phyloP scores from a whole-genome alignment of 2,797 vertebrate species.

The Diceros bicornis region DNA sequence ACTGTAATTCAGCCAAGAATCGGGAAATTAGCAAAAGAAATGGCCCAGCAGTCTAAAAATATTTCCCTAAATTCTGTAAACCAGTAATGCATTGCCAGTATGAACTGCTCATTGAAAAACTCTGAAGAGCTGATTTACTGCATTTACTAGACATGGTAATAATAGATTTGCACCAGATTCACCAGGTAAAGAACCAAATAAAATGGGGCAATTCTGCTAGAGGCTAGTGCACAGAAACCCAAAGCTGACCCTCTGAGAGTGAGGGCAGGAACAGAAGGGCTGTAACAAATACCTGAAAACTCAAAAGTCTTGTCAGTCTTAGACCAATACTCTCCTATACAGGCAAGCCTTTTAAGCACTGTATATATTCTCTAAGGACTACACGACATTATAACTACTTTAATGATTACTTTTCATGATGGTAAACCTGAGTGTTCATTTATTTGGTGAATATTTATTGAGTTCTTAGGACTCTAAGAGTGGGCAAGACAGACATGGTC shows the following conservation, averaged over 20 bases:
- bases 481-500: neutral
- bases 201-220: neutral
- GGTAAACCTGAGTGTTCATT: neutral
- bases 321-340: neutral
- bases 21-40: conserved; percentile 19
- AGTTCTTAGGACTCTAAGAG: neutral
- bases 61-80: neutral
- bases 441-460: neutral
- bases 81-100: accelerated
- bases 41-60: neutral
- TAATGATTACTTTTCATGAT: accelerated
- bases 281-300: no score
- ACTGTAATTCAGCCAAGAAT: neutral
- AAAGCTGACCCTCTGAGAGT: neutral
- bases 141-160: neutral
- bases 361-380: neutral
- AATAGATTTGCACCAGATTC: neutral
- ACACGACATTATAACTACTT: neutral
- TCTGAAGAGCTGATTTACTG: neutral
- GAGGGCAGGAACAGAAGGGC: neutral
- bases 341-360: neutral
- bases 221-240: neutral
- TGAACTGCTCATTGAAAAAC: neutral
- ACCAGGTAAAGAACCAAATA: neutral
- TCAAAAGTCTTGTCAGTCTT: neutral